These are phyloP conservation scores for Philotrypesis tridentata DNA, from an alignment of 1,140 invertebrate species.

Conservation along the genomic window DNA sequence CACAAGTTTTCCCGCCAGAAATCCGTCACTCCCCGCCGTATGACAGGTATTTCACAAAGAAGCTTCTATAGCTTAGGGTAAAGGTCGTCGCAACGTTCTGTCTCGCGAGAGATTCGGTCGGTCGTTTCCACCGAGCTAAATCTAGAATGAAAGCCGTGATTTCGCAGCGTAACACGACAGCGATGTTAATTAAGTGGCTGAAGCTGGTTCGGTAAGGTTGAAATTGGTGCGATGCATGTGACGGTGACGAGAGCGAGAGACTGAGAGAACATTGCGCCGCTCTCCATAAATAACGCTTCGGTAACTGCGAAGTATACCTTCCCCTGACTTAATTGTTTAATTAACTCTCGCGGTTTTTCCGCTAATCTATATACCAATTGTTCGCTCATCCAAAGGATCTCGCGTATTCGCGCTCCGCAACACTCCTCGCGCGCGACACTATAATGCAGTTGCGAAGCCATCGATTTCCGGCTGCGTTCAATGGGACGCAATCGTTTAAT, in stretches of 20 bases:
- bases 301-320: background rate
- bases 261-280: background rate
- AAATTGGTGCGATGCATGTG: background rate
- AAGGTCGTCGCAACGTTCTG: background rate
- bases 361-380: background rate
- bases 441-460: too few relatives aligned
- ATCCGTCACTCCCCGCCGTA: too few relatives aligned
- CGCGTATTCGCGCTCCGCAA: too few relatives aligned
- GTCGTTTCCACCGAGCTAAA: background rate
- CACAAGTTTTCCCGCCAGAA: too few relatives aligned
- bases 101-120: too few relatives aligned
- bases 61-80: background rate
- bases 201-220: background rate
- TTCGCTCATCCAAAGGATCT: background rate
- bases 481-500: too few relatives aligned
- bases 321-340: background rate
- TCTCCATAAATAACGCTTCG: background rate
- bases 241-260: too few relatives aligned
- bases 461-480: too few relatives aligned
- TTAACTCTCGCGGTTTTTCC: background rate
- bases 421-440: too few relatives aligned
- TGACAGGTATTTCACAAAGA: too few relatives aligned
- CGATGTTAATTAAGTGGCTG: background rate
- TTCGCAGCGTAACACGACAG: background rate
- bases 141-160: background rate